These are phyloP conservation scores for Anarhynchus alexandrinus DNA, from an alignment of 2,113 vertebrate species.

Conservation along the genomic window DNA sequence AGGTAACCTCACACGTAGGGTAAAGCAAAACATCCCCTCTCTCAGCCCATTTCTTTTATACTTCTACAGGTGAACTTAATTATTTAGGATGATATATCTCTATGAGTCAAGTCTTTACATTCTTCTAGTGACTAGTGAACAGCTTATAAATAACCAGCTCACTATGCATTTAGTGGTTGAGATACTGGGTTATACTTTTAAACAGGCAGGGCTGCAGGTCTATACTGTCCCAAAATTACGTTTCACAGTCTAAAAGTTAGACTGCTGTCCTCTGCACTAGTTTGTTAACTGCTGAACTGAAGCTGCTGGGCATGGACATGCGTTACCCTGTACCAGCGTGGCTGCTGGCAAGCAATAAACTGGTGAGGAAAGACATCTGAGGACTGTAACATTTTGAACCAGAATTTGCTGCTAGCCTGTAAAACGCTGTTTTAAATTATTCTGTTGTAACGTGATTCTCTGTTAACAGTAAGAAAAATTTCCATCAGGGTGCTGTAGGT, in stretches of 20 bases:
- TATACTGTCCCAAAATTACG: fast-evolving
- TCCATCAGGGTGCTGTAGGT: neutral
- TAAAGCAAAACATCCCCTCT: neutral
- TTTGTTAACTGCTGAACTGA: neutral
- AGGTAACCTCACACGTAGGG: neutral
- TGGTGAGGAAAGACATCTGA: neutral
- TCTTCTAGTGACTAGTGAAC: neutral
- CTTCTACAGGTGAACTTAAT: neutral
- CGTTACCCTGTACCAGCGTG: neutral
- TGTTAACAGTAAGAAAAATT: neutral
- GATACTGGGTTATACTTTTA: neutral
- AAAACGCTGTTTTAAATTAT: neutral
- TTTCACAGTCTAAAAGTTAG: neutral
- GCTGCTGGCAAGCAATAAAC: neutral
- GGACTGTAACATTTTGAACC: neutral
- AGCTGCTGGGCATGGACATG: neutral
- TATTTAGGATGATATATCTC: neutral
- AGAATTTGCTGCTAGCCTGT: neutral
- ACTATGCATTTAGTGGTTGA: neutral
- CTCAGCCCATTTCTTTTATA: neutral
- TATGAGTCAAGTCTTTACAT: neutral
- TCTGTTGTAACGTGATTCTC: neutral
- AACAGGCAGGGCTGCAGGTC: neutral
- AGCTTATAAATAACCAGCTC: neutral
- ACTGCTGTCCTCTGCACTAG: neutral